These are phyloP conservation scores for Macrobrachium rosenbergii DNA, from an alignment of 1,140 invertebrate genomes.

Conservation along the genomic window DNA sequence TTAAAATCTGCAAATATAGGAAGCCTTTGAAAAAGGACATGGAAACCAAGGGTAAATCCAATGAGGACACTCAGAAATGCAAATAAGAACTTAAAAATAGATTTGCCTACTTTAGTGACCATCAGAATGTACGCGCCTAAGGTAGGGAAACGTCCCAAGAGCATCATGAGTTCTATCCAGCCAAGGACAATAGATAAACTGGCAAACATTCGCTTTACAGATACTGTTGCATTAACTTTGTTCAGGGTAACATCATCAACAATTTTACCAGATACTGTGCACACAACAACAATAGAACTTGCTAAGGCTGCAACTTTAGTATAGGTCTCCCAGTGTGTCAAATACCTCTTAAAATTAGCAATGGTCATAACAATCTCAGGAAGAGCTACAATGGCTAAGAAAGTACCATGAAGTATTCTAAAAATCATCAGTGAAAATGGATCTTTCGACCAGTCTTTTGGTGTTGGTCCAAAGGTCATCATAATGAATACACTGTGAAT, in stretches of 20 bases:
- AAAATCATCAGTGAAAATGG: background rate
- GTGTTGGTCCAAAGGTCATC: background rate
- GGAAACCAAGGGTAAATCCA: constrained; percentile 67
- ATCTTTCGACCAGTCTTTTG: too few species aligned
- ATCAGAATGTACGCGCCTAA: constrained; percentile 74
- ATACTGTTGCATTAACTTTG: too few species aligned
- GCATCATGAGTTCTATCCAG: constrained; percentile 80
- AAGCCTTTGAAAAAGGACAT: constrained; percentile 61
- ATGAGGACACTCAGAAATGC: constrained; percentile 65
- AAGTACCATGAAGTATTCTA: too few species aligned
- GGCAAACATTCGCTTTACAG: constrained; percentile 68
- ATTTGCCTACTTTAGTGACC: constrained; percentile 65
- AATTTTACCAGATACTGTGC: background rate
- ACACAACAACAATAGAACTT: too few species aligned
- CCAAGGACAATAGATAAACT: constrained; percentile 80
- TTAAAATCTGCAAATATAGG: constrained; percentile 33
- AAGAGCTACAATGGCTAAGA: too few species aligned
- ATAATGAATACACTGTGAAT: constrained; percentile 68
- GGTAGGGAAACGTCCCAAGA: constrained; percentile 81
- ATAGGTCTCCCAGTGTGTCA: too few species aligned
- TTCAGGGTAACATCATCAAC: background rate
- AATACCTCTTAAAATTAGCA: too few species aligned
- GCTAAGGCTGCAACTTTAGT: too few species aligned
- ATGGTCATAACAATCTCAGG: too few species aligned
- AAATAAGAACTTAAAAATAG: constrained; percentile 66